phyloP scores from a whole-genome alignment of 2,113 vertebrate genomes.

The Oceanites oceanicus region DNA sequence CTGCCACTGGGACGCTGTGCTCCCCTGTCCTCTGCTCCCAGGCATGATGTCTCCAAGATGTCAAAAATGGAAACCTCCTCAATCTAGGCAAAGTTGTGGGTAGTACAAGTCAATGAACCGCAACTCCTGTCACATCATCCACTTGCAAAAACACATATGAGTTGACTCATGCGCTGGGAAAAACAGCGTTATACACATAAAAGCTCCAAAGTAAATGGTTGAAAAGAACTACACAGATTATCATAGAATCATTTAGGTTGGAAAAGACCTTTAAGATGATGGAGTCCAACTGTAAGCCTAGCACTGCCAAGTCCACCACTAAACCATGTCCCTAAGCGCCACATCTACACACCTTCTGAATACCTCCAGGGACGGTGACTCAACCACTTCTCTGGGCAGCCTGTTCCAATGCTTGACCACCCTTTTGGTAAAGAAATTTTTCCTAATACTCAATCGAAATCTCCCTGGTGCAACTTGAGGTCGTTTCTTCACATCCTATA shows the following conservation, averaged over 20 bases:
- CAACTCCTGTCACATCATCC: background rate
- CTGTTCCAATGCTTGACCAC: background rate
- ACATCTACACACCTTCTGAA: background rate
- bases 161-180: background rate
- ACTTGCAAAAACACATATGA: background rate
- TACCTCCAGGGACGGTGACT: background rate
- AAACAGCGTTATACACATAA: background rate
- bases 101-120: background rate
- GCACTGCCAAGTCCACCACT: background rate
- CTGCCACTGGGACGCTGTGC: background rate
- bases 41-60: background rate
- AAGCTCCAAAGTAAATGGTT: background rate
- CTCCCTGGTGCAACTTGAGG: background rate
- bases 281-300: rapidly evolving
- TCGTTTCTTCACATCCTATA: background rate
- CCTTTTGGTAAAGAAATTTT: background rate
- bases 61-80: background rate
- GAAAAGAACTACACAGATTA: background rate
- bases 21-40: background rate
- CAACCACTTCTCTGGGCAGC: background rate
- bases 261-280: background rate
- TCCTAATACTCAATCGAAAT: background rate
- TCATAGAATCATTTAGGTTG: background rate
- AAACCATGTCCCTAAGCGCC: background rate
- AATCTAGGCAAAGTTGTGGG: background rate